Conservation (phyloP, 2,113 vertebrate species). For the Athene cunicularia region DNA sequence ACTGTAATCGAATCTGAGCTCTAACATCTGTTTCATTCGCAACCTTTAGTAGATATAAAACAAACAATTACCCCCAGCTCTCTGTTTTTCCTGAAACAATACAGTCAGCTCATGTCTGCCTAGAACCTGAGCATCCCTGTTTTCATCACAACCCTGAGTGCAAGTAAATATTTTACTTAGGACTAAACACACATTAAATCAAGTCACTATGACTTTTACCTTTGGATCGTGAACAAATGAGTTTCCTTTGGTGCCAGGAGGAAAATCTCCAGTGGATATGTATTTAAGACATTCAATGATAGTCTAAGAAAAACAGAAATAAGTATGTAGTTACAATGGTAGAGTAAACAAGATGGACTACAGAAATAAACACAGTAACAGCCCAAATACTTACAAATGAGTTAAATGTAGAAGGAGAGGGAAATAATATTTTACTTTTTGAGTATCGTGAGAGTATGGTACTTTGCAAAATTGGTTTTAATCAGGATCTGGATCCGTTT, state of each 20-base stretch:
- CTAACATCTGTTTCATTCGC: constrained; percentile 95
- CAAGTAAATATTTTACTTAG: neutral
- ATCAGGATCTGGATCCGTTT: neutral
- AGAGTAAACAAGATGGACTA: neutral
- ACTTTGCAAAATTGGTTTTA: neutral
- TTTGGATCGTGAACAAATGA: constrained; percentile 98
- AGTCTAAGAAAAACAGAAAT: constrained; percentile 81
- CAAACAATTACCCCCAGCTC: neutral
- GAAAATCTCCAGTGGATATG: constrained; percentile 92
- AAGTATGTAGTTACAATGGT: neutral
- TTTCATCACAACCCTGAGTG: neutral
- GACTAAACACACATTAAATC: neutral
- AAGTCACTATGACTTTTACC: constrained; percentile 71
- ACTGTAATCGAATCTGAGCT: constrained; percentile 93
- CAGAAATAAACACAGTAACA: neutral
- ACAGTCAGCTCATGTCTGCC: neutral
- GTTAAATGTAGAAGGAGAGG: neutral
- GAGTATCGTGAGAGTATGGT: neutral
- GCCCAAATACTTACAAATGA: neutral
- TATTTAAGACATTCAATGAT: constrained; percentile 99
- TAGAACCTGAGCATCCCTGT: neutral
- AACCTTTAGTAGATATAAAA: constrained; percentile 73
- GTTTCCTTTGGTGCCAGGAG: constrained; percentile 94
- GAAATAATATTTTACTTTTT: neutral
- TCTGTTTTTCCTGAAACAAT: neutral